phyloP scores from a whole-genome alignment of 2,888 invertebrate genomes.

The Rhagophthalmus giganteus region DNA sequence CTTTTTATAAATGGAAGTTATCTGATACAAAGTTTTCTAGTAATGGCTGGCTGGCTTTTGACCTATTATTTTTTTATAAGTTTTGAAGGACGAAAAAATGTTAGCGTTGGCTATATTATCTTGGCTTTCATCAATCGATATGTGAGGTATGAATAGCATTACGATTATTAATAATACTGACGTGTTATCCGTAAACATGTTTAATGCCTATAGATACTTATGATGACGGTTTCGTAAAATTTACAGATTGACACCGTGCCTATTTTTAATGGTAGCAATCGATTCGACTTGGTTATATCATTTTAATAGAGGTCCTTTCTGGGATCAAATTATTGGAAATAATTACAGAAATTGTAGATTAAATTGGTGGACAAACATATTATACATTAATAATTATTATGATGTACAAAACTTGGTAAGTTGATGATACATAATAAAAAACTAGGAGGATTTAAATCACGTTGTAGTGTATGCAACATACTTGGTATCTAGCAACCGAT shows the following conservation, averaged over 20 bases:
- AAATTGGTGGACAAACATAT: conserved; percentile 43
- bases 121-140: conserved; percentile 44
- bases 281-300: conserved; percentile 40
- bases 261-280: conserved; percentile 36
- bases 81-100: conserved; percentile 33
- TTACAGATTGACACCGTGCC: conserved; percentile 41
- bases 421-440: not conserved
- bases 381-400: conserved; percentile 42
- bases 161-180: no score
- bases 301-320: conserved; percentile 40
- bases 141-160: conserved; percentile 40
- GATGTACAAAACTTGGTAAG: conserved; percentile 39
- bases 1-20: conserved; percentile 49
- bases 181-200: no score
- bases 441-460: not conserved
- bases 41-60: conserved; percentile 47
- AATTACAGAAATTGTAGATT: conserved; percentile 41
- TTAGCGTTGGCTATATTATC: conserved; percentile 36
- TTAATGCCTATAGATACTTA: no score
- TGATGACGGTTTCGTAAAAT: no score
- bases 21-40: conserved; percentile 49
- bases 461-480: conserved; percentile 47
- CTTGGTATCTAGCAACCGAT: conserved; percentile 50
- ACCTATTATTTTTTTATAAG: conserved; percentile 38
- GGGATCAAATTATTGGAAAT: conserved; percentile 37